Conservation (phyloP, 1,140 invertebrate genomes). For the Trachymyrmex cornetzi region DNA sequence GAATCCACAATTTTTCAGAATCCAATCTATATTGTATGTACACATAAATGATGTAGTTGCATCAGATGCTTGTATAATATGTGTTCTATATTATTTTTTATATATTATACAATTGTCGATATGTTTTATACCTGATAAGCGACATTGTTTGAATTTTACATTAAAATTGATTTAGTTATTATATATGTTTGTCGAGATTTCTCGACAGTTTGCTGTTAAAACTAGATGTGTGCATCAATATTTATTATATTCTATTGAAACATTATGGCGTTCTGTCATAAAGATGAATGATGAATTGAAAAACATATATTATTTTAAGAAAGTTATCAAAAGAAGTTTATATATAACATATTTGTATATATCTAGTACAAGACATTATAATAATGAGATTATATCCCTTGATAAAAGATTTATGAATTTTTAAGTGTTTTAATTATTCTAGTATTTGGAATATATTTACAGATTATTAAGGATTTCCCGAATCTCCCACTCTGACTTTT, state of each 20-base stretch:
- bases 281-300: slow-evolving; percentile 1
- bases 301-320: slow-evolving; percentile 14
- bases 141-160: slow-evolving; percentile 23
- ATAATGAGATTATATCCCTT: not conserved
- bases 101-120: not conserved
- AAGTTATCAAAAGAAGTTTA: slow-evolving; percentile 17
- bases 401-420: slow-evolving; percentile 11
- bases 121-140: not conserved
- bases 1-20: not conserved
- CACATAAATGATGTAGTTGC: not conserved
- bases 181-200: not conserved
- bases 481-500: not conserved
- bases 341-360: slow-evolving; percentile 25
- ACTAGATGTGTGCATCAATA: not conserved
- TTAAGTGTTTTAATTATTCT: not conserved
- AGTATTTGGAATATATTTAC: not conserved
- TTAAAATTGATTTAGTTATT: slow-evolving; percentile 28
- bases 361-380: not conserved
- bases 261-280: not conserved
- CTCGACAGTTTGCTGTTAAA: not conserved
- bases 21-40: not conserved
- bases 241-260: slow-evolving; percentile 19
- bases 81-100: slow-evolving; percentile 6
- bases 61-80: not conserved
- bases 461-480: not conserved